Percentiles rank a stretch among this genome's conserved stretches.
phyloP scores from a whole-genome alignment of 2,888 invertebrate genomes.

The Amphipoea oculea region DNA sequence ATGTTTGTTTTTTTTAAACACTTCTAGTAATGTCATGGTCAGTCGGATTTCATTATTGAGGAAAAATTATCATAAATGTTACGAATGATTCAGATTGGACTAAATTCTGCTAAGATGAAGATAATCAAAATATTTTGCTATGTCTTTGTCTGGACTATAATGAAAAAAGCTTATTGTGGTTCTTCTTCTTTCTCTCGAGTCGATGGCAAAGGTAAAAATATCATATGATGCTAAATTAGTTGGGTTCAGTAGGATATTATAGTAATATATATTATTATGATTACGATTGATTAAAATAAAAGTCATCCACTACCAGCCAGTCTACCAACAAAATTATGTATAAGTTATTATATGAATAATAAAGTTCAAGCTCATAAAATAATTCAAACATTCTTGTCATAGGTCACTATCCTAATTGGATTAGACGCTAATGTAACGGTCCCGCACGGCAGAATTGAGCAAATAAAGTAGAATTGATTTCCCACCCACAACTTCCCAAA shows the following conservation, averaged over 20 bases:
- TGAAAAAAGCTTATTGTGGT: background rate
- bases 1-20: constrained; percentile 47
- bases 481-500: constrained; percentile 37
- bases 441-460: background rate
- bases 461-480: constrained; percentile 17
- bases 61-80: constrained; percentile 1
- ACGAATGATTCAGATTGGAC: background rate
- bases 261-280: background rate
- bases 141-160: background rate
- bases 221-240: background rate
- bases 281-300: background rate
- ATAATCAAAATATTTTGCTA: background rate
- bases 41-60: constrained; percentile 12
- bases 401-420: constrained; percentile 30
- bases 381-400: constrained; percentile 28
- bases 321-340: constrained; percentile 6
- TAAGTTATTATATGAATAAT: background rate
- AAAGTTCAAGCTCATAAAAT: constrained; percentile 17
- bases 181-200: background rate
- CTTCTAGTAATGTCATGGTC: constrained; percentile 53
- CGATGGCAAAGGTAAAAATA: background rate
- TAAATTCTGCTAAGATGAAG: background rate
- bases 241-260: background rate
- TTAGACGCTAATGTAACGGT: constrained; percentile 24
- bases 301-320: background rate